A percentile compares a stretch with the other conserved stretches of the same genome.
Conservation (phyloP, 2,113 vertebrate species). For the Phalacrocorax brasilianus region DNA sequence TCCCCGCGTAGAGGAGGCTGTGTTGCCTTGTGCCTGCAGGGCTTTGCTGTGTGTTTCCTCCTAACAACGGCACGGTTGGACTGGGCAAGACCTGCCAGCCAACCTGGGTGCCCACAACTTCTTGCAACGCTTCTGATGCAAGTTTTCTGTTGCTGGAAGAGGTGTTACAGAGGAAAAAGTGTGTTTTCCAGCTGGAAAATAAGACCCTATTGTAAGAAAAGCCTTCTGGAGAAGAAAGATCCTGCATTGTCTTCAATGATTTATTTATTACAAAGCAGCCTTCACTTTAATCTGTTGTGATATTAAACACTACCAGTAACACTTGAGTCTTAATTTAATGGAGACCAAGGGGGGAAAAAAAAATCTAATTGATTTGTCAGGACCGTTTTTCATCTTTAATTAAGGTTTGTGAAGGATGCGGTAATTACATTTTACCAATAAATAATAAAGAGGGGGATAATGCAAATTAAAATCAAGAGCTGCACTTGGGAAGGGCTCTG, state of each 20-base stretch:
- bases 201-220: not conserved
- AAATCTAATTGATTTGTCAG: slow-evolving; percentile 59
- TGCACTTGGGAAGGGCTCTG: not conserved
- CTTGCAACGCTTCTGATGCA: rapidly evolving
- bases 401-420: not conserved
- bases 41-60: not conserved
- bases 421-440: slow-evolving; percentile 50
- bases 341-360: not conserved
- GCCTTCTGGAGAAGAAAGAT: not conserved
- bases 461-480: not conserved
- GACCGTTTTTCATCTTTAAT: slow-evolving; percentile 59
- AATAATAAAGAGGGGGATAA: slow-evolving; percentile 20
- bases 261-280: slow-evolving; percentile 25
- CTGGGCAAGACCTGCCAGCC: not conserved
- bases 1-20: not conserved
- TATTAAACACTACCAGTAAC: slow-evolving; percentile 62
- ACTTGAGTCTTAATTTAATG: slow-evolving; percentile 60
- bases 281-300: slow-evolving; percentile 44
- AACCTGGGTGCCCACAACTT: not conserved
- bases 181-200: not conserved
- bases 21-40: not conserved
- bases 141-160: not conserved
- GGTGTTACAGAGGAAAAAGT: not conserved
- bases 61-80: rapidly evolving
- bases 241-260: slow-evolving; percentile 33